Percentiles rank a stretch among this genome's conserved stretches.
Conservation (phyloP, 1,140 invertebrate genomes). For the Drosophila burlai region DNA sequence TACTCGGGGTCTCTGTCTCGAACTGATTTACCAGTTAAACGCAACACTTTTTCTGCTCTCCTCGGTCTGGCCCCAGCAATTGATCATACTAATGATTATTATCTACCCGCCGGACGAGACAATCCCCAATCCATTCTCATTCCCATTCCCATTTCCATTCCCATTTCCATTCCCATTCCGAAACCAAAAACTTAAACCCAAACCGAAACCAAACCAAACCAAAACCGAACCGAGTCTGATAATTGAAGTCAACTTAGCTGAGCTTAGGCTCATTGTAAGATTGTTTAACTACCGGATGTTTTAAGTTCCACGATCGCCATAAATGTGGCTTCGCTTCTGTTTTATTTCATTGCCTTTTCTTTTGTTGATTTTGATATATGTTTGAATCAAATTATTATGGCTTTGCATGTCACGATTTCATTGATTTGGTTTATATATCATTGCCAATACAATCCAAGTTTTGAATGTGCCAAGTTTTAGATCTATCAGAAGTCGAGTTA, state of each 20-base stretch:
- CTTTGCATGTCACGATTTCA: constrained; percentile 5
- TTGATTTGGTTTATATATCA: not conserved
- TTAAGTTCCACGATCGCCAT: constrained; percentile 59
- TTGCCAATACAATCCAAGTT: not conserved
- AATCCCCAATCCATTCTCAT: constrained; percentile 27
- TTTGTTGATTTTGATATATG: constrained; percentile 12
- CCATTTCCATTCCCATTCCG: constrained; percentile 7
- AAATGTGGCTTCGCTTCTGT: constrained; percentile 36
- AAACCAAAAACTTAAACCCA: constrained; percentile 1
- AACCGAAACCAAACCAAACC: constrained; percentile 4
- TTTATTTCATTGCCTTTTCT: constrained; percentile 1
- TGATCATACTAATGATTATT: constrained; percentile 82
- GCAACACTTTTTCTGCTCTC: constrained; percentile 75
- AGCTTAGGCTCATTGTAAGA: constrained; percentile 65
- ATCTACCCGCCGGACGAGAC: constrained; percentile 57
- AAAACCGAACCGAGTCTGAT: constrained; percentile 49
- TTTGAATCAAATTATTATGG: constrained; percentile 24
- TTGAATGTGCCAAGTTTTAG: too few relatives aligned
- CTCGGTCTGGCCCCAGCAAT: constrained; percentile 43
- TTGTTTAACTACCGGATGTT: constrained; percentile 78
- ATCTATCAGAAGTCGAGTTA: constrained; percentile 2
- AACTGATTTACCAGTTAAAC: constrained; percentile 82
- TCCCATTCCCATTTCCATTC: constrained; percentile 12
- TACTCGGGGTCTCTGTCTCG: constrained; percentile 8
- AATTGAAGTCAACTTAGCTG: constrained; percentile 76